Percentiles rank a stretch among this genome's conserved stretches.
phyloP scores from a whole-genome alignment of 2,888 invertebrate species.

The Aproaerema taeniolella region DNA sequence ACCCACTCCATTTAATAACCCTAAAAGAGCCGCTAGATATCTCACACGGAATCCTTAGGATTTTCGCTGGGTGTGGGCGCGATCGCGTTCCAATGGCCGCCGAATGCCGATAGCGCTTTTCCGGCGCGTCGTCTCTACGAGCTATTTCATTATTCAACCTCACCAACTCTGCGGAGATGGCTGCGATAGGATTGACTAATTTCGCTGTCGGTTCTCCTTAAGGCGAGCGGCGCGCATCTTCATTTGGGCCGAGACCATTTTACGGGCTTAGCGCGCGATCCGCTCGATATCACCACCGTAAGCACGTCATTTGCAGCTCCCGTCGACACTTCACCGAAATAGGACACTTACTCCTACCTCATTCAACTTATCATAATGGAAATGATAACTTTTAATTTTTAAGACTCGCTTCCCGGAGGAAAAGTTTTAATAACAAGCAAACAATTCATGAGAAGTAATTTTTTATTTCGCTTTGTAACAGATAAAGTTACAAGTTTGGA shows the following conservation, averaged over 20 bases:
- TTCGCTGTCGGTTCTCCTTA: conserved; percentile 50
- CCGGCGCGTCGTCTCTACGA: conserved; percentile 48
- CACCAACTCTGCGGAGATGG: conserved; percentile 54
- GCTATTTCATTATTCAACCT: conserved; percentile 73
- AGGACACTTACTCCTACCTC: conserved; percentile 38
- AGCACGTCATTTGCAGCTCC: conserved; percentile 62
- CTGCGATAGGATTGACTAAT: conserved; percentile 70
- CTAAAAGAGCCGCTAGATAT: conserved; percentile 65
- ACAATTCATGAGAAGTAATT: conserved; percentile 44
- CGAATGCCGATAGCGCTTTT: conserved; percentile 51
- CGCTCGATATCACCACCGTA: conserved; percentile 52
- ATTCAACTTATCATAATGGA: conserved; percentile 41
- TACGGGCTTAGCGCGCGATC: conserved; percentile 55
- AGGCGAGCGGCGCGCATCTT: conserved; percentile 50
- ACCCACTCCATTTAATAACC: conserved; percentile 73
- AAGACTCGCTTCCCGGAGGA: conserved; percentile 37
- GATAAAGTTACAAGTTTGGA: conserved; percentile 43
- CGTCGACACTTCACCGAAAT: conserved; percentile 35
- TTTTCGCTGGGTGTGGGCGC: conserved; percentile 49
- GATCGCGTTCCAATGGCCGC: conserved; percentile 46
- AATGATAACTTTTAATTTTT: conserved; percentile 45
- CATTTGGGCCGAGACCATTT: conserved; percentile 59
- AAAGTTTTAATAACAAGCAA: conserved; percentile 51
- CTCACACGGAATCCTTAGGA: conserved; percentile 66
- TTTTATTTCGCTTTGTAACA: conserved; percentile 33